These are phyloP conservation scores for Epistrophe eligans DNA, from an alignment of 2,888 invertebrate genomes.

Conservation along the genomic window DNA sequence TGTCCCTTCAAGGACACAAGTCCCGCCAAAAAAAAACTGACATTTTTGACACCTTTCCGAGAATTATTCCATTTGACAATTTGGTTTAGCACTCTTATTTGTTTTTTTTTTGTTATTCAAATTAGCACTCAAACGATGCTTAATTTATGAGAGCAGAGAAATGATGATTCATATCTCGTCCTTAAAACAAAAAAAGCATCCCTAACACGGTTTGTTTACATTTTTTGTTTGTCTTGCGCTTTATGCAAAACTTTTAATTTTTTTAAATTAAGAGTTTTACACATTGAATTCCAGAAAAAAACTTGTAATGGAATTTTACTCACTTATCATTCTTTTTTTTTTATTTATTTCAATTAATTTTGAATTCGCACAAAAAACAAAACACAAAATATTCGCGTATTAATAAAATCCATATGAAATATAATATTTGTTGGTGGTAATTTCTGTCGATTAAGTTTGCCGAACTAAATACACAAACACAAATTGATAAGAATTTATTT, in stretches of 20 bases:
- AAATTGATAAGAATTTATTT: slow-evolving; percentile 55
- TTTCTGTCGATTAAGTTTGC: neutral
- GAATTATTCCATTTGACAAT: slow-evolving; percentile 28
- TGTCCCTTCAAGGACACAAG: neutral
- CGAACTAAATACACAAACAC: neutral
- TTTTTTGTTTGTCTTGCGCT: slow-evolving; percentile 52
- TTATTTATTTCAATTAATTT: slow-evolving; percentile 4
- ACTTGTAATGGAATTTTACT: slow-evolving; percentile 34
- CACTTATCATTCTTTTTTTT: slow-evolving; percentile 25
- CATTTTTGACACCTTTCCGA: neutral
- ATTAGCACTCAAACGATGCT: slow-evolving; percentile 5
- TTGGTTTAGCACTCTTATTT: neutral
- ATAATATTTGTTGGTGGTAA: slow-evolving; percentile 28
- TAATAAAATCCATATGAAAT: slow-evolving; percentile 55
- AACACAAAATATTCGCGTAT: slow-evolving; percentile 29
- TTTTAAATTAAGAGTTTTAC: slow-evolving; percentile 10
- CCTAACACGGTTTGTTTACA: slow-evolving; percentile 24
- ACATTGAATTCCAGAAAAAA: slow-evolving; percentile 25
- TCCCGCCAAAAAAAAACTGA: neutral
- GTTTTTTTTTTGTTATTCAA: neutral
- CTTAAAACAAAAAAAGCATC: slow-evolving; percentile 12
- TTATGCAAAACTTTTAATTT: slow-evolving; percentile 15
- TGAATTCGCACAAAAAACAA: neutral
- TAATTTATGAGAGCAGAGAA: neutral
- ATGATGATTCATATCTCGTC: slow-evolving; percentile 29